Base-by-base conservation (phyloP, 2,888 invertebrate genomes). In the Amphipoea oculea region DNA sequence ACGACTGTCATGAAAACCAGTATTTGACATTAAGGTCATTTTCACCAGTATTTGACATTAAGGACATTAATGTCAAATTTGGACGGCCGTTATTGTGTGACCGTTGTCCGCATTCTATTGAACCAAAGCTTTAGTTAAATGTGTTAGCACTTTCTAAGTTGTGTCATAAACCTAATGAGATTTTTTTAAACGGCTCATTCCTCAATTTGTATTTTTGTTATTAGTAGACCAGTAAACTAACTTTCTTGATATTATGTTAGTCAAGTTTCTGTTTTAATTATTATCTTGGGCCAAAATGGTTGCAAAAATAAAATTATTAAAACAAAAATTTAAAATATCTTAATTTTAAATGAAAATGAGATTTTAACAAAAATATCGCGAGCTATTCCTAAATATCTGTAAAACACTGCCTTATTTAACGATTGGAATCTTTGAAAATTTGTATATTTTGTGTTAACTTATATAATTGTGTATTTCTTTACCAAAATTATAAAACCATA, bases 331-430 rank as follows among this genome's bases (percentile, higher is more conserved):
- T 23, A 0, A 20, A 54, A 48, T 60, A 36, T 42, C 23, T 78
- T 86, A 81, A 68, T 71, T 36, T 77, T 88, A 85, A 89, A 81
- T 72, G 14, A 68, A 77, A 76, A 77, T 78, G 70, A 81, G 84
- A 88, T 88, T 86, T 62, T 74, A 72, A 74, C 73, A 5, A 65
- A 63, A 72, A 48, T 73, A 42, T 65, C 70, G 57, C 62, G 57
- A 63, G 62, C 51, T 57, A 74, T 63, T 70, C 14, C 36, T 42
- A 67, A 66, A n/a, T 78, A 62, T 69, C 5, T 42, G 3, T 72
- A 67, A 66, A 65, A 40, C 76, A 79, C 62, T 83, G 76, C 86
- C 83, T 86, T 69, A 68, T 76, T 79, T 63, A 74, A 73, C 66
- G 4, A 57, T 82, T 74, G 57, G 62, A 75, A 42, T 74, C 14